Conservation (phyloP, 2,888 invertebrate species). For the Prionchulus punctatus region DNA sequence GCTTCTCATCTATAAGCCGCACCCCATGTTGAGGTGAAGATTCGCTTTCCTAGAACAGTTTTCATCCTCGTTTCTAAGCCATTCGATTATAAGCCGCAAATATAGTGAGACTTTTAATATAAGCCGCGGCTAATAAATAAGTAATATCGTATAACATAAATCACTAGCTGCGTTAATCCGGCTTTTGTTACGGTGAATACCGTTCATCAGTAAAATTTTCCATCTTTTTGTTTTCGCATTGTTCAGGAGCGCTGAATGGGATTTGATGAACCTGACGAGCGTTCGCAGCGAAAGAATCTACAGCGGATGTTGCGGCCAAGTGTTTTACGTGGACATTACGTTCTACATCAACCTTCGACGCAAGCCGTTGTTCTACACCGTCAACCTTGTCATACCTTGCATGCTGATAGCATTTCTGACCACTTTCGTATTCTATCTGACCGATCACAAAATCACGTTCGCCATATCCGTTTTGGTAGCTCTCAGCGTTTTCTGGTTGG, state of each 20-base stretch:
- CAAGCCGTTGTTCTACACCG: constrained; percentile 29
- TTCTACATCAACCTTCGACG: constrained; percentile 27
- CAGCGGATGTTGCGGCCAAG: constrained; percentile 29
- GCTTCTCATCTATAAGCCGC: no score
- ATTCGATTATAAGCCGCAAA: no score
- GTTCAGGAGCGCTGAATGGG: constrained; percentile 32
- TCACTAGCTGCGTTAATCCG: no score
- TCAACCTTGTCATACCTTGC: constrained; percentile 30
- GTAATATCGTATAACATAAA: no score
- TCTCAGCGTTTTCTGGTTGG: constrained; percentile 32
- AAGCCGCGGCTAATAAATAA: no score
- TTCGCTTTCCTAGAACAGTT: no score
- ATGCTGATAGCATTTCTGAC: constrained; percentile 30
- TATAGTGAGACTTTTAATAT: no score
- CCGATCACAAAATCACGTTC: constrained; percentile 32
- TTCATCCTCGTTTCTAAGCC: no score
- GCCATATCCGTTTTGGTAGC: constrained; percentile 32
- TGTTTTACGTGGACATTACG: constrained; percentile 30
- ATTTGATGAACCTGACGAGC: constrained; percentile 25
- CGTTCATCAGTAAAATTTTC: no score
- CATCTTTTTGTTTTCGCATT: no score
- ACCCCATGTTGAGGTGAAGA: no score
- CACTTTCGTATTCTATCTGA: constrained; percentile 31
- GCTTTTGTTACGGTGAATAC: no score
- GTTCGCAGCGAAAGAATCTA: constrained; percentile 24